Evolutionary conservation across 2,113 vertebrate genomes (phyloP).

Genomic region (Anolis sagrei): DNA sequence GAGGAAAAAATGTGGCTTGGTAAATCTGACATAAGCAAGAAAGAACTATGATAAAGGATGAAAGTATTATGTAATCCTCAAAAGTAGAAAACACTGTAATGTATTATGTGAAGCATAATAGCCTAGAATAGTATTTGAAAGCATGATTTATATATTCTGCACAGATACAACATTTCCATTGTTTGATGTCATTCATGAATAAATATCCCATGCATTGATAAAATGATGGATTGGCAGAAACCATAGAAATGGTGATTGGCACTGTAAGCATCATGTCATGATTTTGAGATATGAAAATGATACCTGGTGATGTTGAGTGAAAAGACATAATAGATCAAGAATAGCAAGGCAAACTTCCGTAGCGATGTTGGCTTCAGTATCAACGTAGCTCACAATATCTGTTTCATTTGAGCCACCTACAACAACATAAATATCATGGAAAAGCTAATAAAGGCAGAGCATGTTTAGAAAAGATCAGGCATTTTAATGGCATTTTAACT

Average conservation of each 20-base stretch:
- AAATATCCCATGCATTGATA: not conserved
- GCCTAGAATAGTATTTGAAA: not conserved
- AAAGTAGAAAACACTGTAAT: not conserved
- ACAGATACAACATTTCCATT: not conserved
- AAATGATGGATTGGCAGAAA: not conserved
- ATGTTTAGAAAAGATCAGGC: not conserved
- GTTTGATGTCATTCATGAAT: not conserved
- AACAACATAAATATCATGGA: constrained; percentile 32
- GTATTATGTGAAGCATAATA: not conserved
- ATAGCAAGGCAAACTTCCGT: constrained; percentile 94
- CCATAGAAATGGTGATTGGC: not conserved
- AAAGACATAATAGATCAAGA: constrained; percentile 91
- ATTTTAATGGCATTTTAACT: not conserved
- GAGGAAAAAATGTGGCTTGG: not conserved
- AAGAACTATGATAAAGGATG: too few relatives aligned
- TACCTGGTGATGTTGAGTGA: constrained; percentile 93
- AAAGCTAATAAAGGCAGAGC: not conserved
- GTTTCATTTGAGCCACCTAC: constrained; percentile 85
- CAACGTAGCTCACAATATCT: constrained; percentile 88
- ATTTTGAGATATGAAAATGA: constrained; percentile 21
- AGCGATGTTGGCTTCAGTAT: constrained; percentile 92
- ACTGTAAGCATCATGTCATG: not conserved
- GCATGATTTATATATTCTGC: constrained; percentile 24
- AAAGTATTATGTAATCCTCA: not conserved
- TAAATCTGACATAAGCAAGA: too few relatives aligned